Evolutionary conservation across 2,113 vertebrate species (phyloP).

Genomic region (Nestor notabilis): DNA sequence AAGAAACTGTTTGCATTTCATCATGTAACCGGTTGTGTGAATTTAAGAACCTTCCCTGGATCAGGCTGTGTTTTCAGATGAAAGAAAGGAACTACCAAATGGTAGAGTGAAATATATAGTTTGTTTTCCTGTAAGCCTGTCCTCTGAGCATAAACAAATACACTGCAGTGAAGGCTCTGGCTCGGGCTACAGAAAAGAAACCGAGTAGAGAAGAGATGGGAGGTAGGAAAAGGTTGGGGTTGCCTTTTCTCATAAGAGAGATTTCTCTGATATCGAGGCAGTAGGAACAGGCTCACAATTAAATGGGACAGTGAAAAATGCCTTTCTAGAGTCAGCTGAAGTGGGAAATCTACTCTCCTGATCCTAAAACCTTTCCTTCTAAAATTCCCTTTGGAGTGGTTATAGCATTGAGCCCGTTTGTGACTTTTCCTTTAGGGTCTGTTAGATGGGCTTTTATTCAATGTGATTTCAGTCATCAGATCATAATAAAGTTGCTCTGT

Average conservation of each 20-base stretch:
- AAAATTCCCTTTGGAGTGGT: not conserved
- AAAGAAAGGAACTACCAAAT: slow-evolving; percentile 56
- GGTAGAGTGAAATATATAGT: slow-evolving; percentile 19
- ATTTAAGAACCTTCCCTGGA: slow-evolving; percentile 47
- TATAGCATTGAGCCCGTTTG: slow-evolving; percentile 23
- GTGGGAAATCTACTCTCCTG: not conserved
- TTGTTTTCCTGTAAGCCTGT: slow-evolving; percentile 48
- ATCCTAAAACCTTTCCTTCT: not conserved
- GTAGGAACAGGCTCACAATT: not conserved
- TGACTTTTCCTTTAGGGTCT: slow-evolving; percentile 13
- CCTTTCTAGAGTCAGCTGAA: not conserved
- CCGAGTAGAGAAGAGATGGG: not conserved
- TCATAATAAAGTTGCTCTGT: slow-evolving; percentile 61
- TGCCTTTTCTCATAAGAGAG: not conserved
- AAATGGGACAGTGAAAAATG: not conserved
- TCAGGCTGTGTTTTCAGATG: slow-evolving; percentile 47
- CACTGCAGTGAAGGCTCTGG: not conserved
- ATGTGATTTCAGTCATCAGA: slow-evolving; percentile 15
- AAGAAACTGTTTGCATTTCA: slow-evolving; percentile 66
- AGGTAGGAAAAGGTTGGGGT: not conserved
- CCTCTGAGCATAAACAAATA: slow-evolving; percentile 39
- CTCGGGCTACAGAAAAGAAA: not conserved
- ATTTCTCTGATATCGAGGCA: not conserved
- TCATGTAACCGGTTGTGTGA: slow-evolving; percentile 48
- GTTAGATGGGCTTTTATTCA: slow-evolving; percentile 47